Conservation (phyloP, 2,797 vertebrate species). For the Sylvia borin region DNA sequence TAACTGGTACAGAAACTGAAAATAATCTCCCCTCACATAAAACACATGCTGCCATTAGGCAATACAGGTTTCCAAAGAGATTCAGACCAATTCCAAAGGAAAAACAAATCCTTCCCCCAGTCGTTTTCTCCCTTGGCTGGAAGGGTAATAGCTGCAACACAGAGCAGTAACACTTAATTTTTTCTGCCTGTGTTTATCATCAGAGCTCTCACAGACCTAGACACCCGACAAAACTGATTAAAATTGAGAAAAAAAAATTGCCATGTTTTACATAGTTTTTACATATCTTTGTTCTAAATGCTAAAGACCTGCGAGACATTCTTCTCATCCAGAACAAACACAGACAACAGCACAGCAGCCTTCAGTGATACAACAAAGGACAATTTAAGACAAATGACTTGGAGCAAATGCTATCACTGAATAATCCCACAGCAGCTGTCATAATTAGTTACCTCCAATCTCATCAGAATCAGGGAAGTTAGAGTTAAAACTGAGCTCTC, state of each 20-base stretch:
- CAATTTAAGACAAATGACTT: conserved; percentile 36
- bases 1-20: not conserved
- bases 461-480: conserved; percentile 43
- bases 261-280: not conserved
- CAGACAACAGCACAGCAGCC: conserved; percentile 44
- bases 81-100: not conserved
- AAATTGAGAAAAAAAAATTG: not conserved
- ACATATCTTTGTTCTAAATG: conserved; percentile 43
- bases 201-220: not conserved
- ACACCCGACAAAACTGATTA: not conserved
- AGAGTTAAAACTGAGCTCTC: conserved; percentile 62
- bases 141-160: not conserved
- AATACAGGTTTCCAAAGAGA: not conserved
- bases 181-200: not conserved
- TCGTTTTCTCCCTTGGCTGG: not conserved
- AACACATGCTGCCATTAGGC: not conserved
- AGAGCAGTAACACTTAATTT: not conserved
- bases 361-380: conserved; percentile 47
- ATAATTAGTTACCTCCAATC: conserved; percentile 18
- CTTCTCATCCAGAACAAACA: conserved; percentile 16
- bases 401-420: conserved; percentile 45
- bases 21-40: not conserved
- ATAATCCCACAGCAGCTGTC: conserved; percentile 37
- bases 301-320: not conserved
- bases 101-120: rapidly evolving